Evolutionary conservation across 1,140 invertebrate species (phyloP).

Genomic region (Melipona quadrifasciata): DNA sequence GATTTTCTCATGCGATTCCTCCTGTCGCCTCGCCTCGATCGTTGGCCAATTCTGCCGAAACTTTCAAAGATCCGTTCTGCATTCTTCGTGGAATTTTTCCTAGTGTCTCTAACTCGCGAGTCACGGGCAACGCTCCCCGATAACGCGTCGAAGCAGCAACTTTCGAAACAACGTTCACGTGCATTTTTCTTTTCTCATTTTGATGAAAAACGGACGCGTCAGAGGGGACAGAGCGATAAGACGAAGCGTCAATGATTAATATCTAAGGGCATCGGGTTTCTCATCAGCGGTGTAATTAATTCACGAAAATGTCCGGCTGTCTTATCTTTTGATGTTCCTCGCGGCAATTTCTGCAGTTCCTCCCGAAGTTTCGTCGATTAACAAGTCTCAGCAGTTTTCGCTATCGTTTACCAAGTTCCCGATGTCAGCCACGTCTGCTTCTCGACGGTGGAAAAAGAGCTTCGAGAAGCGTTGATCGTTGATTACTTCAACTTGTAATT

Average conservation of each 20-base stretch:
- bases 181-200: not conserved
- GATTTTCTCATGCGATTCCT: constrained; percentile 37
- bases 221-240: constrained; percentile 3
- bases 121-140: not conserved
- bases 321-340: constrained; percentile 60
- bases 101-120: not conserved
- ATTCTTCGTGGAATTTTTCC: not conserved
- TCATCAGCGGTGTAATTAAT: constrained; percentile 57
- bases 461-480: constrained; percentile 6
- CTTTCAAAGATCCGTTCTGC: not conserved
- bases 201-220: not conserved
- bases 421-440: constrained; percentile 10
- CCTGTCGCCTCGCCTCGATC: not conserved
- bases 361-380: constrained; percentile 61
- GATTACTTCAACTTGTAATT: not conserved
- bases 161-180: not conserved
- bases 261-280: constrained; percentile 27
- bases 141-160: not conserved
- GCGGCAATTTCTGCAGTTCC: constrained; percentile 36
- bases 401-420: constrained; percentile 46
- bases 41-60: not conserved
- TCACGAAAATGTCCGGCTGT: constrained; percentile 58
- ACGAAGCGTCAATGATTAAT: constrained; percentile 52
- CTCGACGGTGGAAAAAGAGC: not conserved
- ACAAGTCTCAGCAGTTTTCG: constrained; percentile 64